These are phyloP conservation scores for Circaetus gallicus DNA, from an alignment of 2,113 vertebrate species.

Conservation along the genomic window DNA sequence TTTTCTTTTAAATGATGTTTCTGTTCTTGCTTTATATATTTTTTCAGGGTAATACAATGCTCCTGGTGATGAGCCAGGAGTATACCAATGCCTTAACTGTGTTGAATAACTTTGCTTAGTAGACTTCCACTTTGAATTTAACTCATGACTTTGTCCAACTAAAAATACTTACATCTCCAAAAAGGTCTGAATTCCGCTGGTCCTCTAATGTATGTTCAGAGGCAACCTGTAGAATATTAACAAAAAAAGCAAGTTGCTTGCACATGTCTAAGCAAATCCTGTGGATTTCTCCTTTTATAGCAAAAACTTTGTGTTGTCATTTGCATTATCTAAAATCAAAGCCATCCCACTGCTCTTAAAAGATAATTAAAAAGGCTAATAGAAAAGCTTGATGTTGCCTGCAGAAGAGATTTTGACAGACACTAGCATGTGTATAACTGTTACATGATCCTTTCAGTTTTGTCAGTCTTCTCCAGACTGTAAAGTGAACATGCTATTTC, in stretches of 20 bases:
- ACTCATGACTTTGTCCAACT: not conserved
- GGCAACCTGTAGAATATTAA: not conserved
- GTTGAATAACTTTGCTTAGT: not conserved
- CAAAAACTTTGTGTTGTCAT: not conserved
- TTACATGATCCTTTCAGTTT: conserved; percentile 85
- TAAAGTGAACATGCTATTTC: conserved; percentile 78
- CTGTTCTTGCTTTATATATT: not conserved
- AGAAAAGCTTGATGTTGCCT: conserved; percentile 80
- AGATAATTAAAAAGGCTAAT: conserved; percentile 69
- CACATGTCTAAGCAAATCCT: not conserved
- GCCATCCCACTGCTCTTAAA: conserved; percentile 15
- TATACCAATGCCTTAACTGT: not conserved
- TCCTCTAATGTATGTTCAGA: not conserved
- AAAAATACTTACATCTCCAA: conserved; percentile 1
- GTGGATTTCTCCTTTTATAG: conserved; percentile 27
- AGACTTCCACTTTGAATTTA: conserved; percentile 22
- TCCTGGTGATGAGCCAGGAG: not conserved
- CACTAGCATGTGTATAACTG: conserved; percentile 87
- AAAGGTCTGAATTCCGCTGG: not conserved
- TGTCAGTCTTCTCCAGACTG: conserved; percentile 77
- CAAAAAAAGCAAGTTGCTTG: not conserved
- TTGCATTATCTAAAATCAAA: conserved; percentile 39
- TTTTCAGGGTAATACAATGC: not conserved
- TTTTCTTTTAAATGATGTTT: not conserved
- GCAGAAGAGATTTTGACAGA: conserved; percentile 90